phyloP scores from a whole-genome alignment of 2,888 invertebrate species.

The Cylloceria caligata region DNA sequence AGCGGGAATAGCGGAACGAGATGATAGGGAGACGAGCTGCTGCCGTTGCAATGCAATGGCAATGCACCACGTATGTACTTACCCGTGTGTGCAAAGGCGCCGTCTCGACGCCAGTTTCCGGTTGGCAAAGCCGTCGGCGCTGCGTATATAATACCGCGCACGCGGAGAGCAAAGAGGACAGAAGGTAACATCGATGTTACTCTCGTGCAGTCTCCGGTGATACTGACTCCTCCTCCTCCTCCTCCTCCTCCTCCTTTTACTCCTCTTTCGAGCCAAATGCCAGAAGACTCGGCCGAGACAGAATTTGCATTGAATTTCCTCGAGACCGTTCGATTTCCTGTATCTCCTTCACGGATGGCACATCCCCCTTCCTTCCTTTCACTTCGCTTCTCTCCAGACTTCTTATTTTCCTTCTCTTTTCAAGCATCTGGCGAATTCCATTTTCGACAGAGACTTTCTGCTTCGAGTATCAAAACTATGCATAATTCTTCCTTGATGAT shows the following conservation, averaged over 20 bases:
- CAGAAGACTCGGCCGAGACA: conserved; percentile 59
- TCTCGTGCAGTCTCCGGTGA: conserved; percentile 30
- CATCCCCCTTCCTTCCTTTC: conserved; percentile 37
- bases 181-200: conserved; percentile 55
- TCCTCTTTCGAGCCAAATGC: conserved; percentile 51
- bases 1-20: conserved; percentile 57
- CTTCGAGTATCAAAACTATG: conserved; percentile 23
- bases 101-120: conserved; percentile 67
- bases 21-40: conserved; percentile 17
- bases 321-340: conserved; percentile 67
- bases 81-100: conserved; percentile 65
- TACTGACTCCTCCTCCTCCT: conserved; percentile 21
- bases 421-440: conserved; percentile 63
- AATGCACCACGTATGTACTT: conserved; percentile 59
- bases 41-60: conserved; percentile 50
- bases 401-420: conserved; percentile 29
- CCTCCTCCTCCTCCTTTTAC: conserved; percentile 30
- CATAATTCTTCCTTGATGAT: conserved; percentile 5
- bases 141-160: conserved; percentile 40
- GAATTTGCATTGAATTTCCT: conserved; percentile 67
- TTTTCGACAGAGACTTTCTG: conserved; percentile 48
- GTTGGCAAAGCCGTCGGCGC: conserved; percentile 60
- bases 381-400: conserved; percentile 32
- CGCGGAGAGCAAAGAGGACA: conserved; percentile 25
- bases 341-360: conserved; percentile 62